Conservation (phyloP, 2,113 vertebrate genomes). For the Neomonachus schauinslandi region DNA sequence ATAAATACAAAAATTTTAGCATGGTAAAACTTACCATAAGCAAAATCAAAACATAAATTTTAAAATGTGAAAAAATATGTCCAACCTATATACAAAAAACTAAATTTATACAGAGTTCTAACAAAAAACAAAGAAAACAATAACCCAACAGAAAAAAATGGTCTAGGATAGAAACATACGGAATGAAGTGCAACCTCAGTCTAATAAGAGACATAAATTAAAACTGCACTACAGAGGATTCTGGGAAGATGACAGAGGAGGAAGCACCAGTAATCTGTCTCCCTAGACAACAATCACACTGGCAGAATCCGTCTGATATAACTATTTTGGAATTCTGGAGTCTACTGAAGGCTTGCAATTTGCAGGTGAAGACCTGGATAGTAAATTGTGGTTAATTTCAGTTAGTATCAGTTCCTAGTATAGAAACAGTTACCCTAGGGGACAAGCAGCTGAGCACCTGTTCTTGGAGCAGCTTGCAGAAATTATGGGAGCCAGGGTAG, state of each 20-base stretch:
- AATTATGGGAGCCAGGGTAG: not conserved
- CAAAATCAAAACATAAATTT: constrained; percentile 53
- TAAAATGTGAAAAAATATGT: constrained; percentile 5
- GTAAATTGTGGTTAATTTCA: not conserved
- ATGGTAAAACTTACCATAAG: constrained; percentile 20
- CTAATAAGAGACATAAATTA: constrained; percentile 44
- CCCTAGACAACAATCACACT: not conserved
- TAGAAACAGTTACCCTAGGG: not conserved
- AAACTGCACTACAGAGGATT: constrained; percentile 2
- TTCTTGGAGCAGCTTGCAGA: not conserved
- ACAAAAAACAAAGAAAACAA: not conserved
- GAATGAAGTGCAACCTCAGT: constrained; percentile 32
- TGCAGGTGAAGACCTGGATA: not conserved
- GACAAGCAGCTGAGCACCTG: not conserved
- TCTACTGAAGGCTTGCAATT: not conserved
- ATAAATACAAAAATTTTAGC: constrained; percentile 20
- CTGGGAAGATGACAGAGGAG: not conserved
- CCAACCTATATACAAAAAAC: not conserved
- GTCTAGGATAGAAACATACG: constrained; percentile 15
- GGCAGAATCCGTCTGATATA: not conserved
- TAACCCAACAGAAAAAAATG: not conserved
- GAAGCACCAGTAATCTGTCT: not conserved
- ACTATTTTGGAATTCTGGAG: constrained; percentile 8
- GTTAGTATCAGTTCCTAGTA: not conserved
- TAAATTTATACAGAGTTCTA: not conserved